Percentiles rank a stretch among this genome's conserved stretches.
These are phyloP conservation scores for Apamea anceps DNA, from an alignment of 2,888 invertebrate genomes.

Conservation along the genomic window DNA sequence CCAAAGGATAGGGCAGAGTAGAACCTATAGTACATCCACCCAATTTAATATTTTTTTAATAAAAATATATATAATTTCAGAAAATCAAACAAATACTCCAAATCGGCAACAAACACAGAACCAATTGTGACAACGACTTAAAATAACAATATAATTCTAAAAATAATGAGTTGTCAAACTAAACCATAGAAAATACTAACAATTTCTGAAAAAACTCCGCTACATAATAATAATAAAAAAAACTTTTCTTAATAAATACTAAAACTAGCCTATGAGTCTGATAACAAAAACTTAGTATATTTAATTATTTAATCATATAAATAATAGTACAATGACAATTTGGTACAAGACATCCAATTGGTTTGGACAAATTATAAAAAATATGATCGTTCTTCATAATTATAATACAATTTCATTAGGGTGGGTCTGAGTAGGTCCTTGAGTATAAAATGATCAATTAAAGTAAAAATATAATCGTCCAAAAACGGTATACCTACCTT, in stretches of 20 bases:
- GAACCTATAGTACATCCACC: background rate
- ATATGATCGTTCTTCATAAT: conserved; percentile 49
- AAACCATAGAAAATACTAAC: conserved; percentile 72
- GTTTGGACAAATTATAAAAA: conserved; percentile 77
- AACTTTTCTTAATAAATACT: conserved; percentile 68
- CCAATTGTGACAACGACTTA: conserved; percentile 58
- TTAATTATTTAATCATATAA: conserved; percentile 50
- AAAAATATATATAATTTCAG: background rate
- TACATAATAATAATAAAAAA: conserved; percentile 61
- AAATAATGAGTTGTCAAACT: conserved; percentile 74
- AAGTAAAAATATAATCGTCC: background rate
- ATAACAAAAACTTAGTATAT: conserved; percentile 69
- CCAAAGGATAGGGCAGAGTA: background rate
- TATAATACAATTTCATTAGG: conserved; percentile 68
- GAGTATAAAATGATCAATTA: conserved; percentile 32
- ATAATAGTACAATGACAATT: conserved; percentile 74
- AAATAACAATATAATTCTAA: conserved; percentile 63
- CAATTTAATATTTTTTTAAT: background rate
- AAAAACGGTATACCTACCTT: background rate
- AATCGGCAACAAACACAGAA: conserved; percentile 21
- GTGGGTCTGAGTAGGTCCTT: conserved; percentile 57
- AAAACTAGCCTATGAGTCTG: conserved; percentile 73
- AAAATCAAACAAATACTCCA: conserved; percentile 40
- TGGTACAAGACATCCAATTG: conserved; percentile 87
- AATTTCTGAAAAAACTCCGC: conserved; percentile 57